Evolutionary conservation across 1,140 invertebrate species (phyloP).

Genomic region (Sweltsa coloradensis): DNA sequence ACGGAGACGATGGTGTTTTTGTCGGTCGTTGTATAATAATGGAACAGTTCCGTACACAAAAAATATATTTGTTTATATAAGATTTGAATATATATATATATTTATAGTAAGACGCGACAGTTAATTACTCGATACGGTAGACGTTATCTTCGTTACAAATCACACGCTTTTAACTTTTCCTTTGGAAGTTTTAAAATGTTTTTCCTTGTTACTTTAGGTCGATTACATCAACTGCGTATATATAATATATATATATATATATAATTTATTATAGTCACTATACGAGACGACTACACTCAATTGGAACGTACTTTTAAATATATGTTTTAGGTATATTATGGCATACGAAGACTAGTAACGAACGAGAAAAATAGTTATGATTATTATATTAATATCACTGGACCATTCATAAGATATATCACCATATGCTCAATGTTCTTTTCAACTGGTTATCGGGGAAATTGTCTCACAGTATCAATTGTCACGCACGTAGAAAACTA

Average conservation of each 20-base stretch:
- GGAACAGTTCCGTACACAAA: constrained; percentile 12
- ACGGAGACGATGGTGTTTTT: constrained; percentile 7
- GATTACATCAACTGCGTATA: neutral
- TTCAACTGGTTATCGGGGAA: neutral
- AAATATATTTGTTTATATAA: constrained; percentile 13
- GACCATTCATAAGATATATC: constrained; percentile 14
- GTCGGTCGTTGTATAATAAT: constrained; percentile 11
- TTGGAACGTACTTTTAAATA: constrained; percentile 9
- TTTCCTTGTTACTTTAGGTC: too few species aligned
- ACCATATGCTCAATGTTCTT: constrained; percentile 2
- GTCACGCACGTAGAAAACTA: neutral
- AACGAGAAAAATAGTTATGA: constrained; percentile 14
- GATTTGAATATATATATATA: constrained; percentile 11
- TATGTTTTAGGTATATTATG: constrained; percentile 11
- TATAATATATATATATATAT: neutral
- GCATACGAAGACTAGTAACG: constrained; percentile 15
- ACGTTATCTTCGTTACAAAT: constrained; percentile 12
- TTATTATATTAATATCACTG: constrained; percentile 15
- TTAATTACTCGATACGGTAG: too few species aligned
- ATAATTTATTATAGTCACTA: too few species aligned
- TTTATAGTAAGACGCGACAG: neutral
- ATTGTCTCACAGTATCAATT: neutral
- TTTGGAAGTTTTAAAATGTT: too few species aligned
- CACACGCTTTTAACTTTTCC: constrained; percentile 12
- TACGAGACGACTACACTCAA: too few species aligned